A percentile compares a stretch with the other conserved stretches of the same genome.
These are phyloP conservation scores for Leptoclinus maculatus DNA, from an alignment of 2,797 vertebrate species.

Conservation along the genomic window DNA sequence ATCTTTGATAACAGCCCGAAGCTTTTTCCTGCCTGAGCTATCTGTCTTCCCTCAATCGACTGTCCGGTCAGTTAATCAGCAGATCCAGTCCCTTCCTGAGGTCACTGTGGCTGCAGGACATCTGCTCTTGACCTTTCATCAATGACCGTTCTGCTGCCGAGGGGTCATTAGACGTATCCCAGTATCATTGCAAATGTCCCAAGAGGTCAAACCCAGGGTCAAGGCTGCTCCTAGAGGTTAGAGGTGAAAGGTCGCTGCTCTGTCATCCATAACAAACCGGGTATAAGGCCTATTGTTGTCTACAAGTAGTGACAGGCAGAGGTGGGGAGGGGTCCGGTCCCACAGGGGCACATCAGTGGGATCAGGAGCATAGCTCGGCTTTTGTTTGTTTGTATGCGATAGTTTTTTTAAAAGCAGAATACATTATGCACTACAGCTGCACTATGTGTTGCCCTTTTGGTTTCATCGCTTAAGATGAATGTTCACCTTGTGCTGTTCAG, in stretches of 20 bases:
- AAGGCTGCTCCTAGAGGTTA: slow-evolving; percentile 57
- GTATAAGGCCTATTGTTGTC: slow-evolving; percentile 49
- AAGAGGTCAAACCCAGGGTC: slow-evolving; percentile 61
- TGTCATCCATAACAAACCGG: slow-evolving; percentile 65
- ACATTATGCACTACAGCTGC: slow-evolving; percentile 49
- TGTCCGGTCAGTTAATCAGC: slow-evolving; percentile 58
- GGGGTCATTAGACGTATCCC: slow-evolving; percentile 69
- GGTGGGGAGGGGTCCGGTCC: slow-evolving; percentile 12
- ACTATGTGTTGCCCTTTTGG: slow-evolving; percentile 58
- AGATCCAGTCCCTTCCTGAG: slow-evolving; percentile 37
- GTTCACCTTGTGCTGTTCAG: slow-evolving; percentile 64
- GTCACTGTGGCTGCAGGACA: slow-evolving; percentile 44
- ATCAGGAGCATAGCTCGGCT: slow-evolving; percentile 9
- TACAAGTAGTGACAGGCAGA: slow-evolving; percentile 43
- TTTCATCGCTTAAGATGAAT: slow-evolving; percentile 56
- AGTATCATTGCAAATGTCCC: slow-evolving; percentile 60
- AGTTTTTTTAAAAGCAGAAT: slow-evolving; percentile 31
- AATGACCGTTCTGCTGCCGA: slow-evolving; percentile 36
- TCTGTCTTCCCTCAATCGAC: slow-evolving; percentile 29
- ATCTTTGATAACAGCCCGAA: slow-evolving; percentile 43
- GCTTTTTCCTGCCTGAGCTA: background rate
- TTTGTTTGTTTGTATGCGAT: slow-evolving; percentile 54
- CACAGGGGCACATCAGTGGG: slow-evolving; percentile 8
- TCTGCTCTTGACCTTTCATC: slow-evolving; percentile 74
- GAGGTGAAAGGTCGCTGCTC: slow-evolving; percentile 57